These are phyloP conservation scores for Excalfactoria chinensis DNA, from an alignment of 2,113 vertebrate species.

Conservation along the genomic window DNA sequence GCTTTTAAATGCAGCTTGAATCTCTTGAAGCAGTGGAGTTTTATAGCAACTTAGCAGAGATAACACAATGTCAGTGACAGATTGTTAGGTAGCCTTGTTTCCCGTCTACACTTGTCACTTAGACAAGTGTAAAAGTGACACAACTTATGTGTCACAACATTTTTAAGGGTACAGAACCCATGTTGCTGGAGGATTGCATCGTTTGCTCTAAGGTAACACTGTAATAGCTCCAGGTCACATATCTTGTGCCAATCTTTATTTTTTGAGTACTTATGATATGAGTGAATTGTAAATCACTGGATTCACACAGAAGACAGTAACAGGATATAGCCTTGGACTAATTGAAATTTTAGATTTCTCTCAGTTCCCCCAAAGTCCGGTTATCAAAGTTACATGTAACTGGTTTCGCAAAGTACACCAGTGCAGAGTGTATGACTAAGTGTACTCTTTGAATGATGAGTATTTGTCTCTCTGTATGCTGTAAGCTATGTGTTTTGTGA, in stretches of 20 bases:
- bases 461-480: neutral
- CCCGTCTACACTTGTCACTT: neutral
- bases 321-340: neutral
- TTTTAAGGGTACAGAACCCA: neutral
- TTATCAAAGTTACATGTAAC: fast-evolving
- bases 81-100: neutral
- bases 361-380: neutral
- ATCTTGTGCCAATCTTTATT: neutral
- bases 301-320: neutral
- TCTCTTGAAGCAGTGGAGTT: neutral
- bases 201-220: neutral
- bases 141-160: neutral
- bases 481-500: neutral
- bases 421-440: neutral
- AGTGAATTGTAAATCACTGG: neutral
- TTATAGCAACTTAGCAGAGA: neutral
- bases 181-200: neutral
- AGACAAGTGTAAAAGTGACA: neutral
- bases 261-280: neutral
- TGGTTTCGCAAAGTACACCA: neutral
- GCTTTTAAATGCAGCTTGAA: neutral
- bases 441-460: neutral
- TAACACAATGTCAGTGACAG: neutral
- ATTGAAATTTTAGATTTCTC: neutral
- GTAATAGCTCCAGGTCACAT: neutral